A percentile compares a stretch with the other conserved stretches of the same genome.
phyloP scores from a whole-genome alignment of 2,888 invertebrate species.

The Chaetoderma sp. region DNA sequence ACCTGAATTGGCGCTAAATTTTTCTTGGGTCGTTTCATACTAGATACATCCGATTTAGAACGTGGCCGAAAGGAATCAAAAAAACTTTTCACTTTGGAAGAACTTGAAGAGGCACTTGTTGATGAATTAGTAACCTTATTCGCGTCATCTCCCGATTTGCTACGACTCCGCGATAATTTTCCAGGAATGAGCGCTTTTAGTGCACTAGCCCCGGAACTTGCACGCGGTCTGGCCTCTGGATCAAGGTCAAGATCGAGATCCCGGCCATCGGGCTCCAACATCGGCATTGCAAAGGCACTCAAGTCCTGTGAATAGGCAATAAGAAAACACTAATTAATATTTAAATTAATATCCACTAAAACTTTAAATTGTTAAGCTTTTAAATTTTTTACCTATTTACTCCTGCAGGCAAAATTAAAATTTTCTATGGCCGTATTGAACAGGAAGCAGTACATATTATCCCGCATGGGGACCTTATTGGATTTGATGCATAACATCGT shows the following conservation, averaged over 20 bases:
- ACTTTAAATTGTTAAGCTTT: background rate
- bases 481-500: too few species aligned
- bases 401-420: too few species aligned
- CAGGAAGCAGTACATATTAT: background rate
- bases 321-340: background rate
- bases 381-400: background rate
- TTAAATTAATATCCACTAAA: background rate
- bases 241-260: constrained; percentile 43
- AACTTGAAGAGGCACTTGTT: constrained; percentile 45
- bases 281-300: constrained; percentile 66
- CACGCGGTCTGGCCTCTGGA: constrained; percentile 53
- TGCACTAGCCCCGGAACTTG: constrained; percentile 43
- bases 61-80: constrained; percentile 62
- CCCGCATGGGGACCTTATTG: too few species aligned
- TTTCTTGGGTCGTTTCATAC: constrained; percentile 57
- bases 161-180: constrained; percentile 37
- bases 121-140: constrained; percentile 37
- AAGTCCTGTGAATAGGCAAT: constrained; percentile 57
- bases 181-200: constrained; percentile 12
- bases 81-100: constrained; percentile 60
- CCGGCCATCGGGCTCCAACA: constrained; percentile 48
- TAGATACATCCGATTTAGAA: constrained; percentile 64
- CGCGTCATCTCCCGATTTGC: constrained; percentile 55
- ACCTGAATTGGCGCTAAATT: constrained; percentile 42
- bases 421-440: background rate